Evolutionary conservation across 2,797 vertebrate genomes (phyloP), one percentile per base, ranked within the genome.

Genomic region (Steatocranus sp.): DNA sequence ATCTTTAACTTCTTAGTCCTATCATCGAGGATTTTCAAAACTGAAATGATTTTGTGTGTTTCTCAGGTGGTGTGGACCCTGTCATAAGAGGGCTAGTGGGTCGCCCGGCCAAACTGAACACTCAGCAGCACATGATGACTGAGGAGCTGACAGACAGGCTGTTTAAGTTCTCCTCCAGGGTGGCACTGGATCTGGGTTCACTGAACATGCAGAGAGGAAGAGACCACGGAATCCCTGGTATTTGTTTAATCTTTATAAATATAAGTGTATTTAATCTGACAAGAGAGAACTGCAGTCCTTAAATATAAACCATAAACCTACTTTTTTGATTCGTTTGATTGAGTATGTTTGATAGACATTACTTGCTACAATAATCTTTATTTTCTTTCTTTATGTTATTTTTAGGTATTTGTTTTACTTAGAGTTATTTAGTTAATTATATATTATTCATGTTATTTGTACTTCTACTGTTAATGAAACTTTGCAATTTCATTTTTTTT

Each of bases 201-300:
- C 91, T 99, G 17, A 98, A 99, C 88, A 56, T 98, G 86, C 98
- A 99, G 75, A 94, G 97, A 12, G 89, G 97, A 34, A 95, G 97
- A 86, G 98, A 99, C 82, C 97, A 98, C 0, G 97, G 95, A 25
- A 87, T 97, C 49, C 97, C 97, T 75, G 97, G 97, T 98, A 95
- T 48, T 73, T 11, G 32, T 73, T 78, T 30, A 11, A 1, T 32
- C 2, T 50, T 27, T 70, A 18, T 48, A 73, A 2, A 73, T 48
- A 8, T 73, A 46, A 46, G 10, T 18, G 7, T 18, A 68, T 68
- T 41, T 3, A 68, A 17, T 68, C 61, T 25, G 2, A 43, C 36
- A 43, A 41, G 36, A 18, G n/a, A 38, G 63, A 25, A 68, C 38
- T 68, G n/a, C 36, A 41, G 20, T 43, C 63, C 36, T 68, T 68